Percentiles rank a stretch among this genome's conserved stretches.
phyloP scores from a whole-genome alignment of 1,140 invertebrate species.

The Whitmania pigra region DNA sequence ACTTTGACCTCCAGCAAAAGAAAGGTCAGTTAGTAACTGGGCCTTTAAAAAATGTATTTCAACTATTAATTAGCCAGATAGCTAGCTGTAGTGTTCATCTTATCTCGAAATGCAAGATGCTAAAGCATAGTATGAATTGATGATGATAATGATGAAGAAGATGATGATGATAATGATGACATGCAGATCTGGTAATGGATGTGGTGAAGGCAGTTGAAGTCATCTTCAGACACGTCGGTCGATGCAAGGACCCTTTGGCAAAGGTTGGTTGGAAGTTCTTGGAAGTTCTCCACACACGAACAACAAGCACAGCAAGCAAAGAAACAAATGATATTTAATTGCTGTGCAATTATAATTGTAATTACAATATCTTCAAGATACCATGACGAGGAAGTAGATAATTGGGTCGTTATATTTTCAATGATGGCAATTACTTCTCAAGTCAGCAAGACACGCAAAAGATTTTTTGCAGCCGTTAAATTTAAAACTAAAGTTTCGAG shows the following conservation, averaged over 20 bases:
- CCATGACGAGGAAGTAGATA: no score
- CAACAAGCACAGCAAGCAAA: no score
- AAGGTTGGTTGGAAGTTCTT: slow-evolving; percentile 1
- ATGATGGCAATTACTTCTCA: no score
- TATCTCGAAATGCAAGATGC: background rate
- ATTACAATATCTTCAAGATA: no score
- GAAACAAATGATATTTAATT: no score
- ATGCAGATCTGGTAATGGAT: slow-evolving; percentile 17
- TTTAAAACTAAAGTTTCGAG: no score
- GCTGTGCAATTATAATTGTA: no score
- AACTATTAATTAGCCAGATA: background rate
- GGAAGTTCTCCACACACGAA: no score
- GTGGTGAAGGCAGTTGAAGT: slow-evolving; percentile 12
- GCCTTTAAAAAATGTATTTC: background rate
- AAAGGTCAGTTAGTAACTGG: slow-evolving; percentile 1
- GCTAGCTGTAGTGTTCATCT: background rate
- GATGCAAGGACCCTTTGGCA: background rate
- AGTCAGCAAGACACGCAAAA: no score
- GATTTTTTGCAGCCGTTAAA: no score
- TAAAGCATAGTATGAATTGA: background rate
- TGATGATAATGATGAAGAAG: background rate
- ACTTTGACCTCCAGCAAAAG: slow-evolving; percentile 1
- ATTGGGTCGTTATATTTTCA: no score
- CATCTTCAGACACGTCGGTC: slow-evolving; percentile 9
- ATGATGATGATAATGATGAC: background rate